Evolutionary conservation across 2,888 invertebrate species (phyloP).

Genomic region (Aradus depressus): DNA sequence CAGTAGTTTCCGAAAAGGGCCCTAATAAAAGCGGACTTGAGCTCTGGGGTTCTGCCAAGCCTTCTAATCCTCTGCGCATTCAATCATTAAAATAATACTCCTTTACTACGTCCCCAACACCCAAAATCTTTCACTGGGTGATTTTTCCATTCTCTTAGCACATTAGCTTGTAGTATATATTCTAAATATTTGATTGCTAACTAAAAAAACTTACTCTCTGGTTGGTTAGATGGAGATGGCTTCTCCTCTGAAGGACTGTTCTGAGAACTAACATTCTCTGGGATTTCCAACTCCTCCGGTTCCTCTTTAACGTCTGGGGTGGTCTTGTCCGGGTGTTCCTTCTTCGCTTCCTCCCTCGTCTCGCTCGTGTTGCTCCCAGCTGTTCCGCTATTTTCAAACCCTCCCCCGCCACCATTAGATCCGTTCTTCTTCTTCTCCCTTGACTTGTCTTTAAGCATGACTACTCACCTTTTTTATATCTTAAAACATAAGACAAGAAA

Average conservation of each 20-base stretch:
- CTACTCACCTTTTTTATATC: slow-evolving; percentile 5
- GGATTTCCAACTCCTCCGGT: slow-evolving; percentile 28
- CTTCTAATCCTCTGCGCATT: too few relatives aligned
- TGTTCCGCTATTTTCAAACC: slow-evolving; percentile 24
- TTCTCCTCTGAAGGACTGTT: slow-evolving; percentile 27
- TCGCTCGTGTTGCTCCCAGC: slow-evolving; percentile 23
- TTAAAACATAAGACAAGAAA: not conserved
- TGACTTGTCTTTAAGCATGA: slow-evolving; percentile 32
- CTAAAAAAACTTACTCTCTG: slow-evolving; percentile 21
- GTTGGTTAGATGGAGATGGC: slow-evolving; percentile 20
- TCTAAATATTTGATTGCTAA: not conserved
- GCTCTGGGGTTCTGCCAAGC: too few relatives aligned
- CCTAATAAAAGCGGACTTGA: too few relatives aligned
- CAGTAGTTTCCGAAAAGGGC: too few relatives aligned
- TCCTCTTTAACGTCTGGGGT: slow-evolving; percentile 30
- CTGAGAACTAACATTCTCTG: slow-evolving; percentile 25
- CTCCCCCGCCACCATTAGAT: slow-evolving; percentile 27
- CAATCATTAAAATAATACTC: too few relatives aligned
- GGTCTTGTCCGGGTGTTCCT: slow-evolving; percentile 27
- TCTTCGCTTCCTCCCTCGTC: slow-evolving; percentile 28
- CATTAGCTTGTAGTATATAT: not conserved
- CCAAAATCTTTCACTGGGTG: too few relatives aligned
- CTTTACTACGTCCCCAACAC: too few relatives aligned
- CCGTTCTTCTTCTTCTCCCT: slow-evolving; percentile 31
- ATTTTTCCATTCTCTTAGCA: too few relatives aligned